A percentile compares a stretch with the other conserved stretches of the same genome.
phyloP scores from a whole-genome alignment of 1,140 invertebrate species.

The Diabrotica virgifera region DNA sequence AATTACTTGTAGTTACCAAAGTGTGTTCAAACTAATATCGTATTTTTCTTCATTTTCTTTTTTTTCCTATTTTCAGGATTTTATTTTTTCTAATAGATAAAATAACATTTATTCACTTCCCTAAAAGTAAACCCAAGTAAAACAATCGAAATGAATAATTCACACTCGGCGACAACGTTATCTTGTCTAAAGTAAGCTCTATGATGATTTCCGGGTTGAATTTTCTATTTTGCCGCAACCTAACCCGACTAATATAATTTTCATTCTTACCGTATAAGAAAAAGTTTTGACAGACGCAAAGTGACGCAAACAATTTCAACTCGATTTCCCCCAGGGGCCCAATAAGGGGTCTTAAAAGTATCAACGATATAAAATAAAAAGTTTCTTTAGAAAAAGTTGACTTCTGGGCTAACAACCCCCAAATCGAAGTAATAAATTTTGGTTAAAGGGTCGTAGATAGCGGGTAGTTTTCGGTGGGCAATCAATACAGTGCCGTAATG shows the following conservation, averaged over 20 bases:
- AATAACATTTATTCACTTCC: too few relatives aligned
- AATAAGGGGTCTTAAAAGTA: constrained; percentile 7
- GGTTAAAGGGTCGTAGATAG: constrained; percentile 26
- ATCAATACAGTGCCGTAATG: constrained; percentile 30
- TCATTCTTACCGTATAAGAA: not conserved
- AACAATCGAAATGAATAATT: too few relatives aligned
- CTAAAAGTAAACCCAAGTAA: too few relatives aligned
- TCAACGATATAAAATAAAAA: constrained; percentile 17
- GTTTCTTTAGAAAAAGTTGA: constrained; percentile 11
- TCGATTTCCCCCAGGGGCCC: constrained; percentile 1
- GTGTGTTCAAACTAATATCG: too few relatives aligned
- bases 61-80: too few relatives aligned
- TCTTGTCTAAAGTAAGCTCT: too few relatives aligned
- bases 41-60: too few relatives aligned
- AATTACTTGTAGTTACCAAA: too few relatives aligned
- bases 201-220: too few relatives aligned
- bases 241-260: not conserved
- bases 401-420: constrained; percentile 13
- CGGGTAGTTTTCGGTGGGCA: constrained; percentile 26
- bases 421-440: constrained; percentile 26
- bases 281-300: not conserved
- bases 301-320: not conserved
- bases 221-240: too few relatives aligned
- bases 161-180: too few relatives aligned
- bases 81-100: too few relatives aligned